These are phyloP conservation scores for Vanacampus margaritifer DNA, from an alignment of 2,113 vertebrate genomes.

Conservation along the genomic window DNA sequence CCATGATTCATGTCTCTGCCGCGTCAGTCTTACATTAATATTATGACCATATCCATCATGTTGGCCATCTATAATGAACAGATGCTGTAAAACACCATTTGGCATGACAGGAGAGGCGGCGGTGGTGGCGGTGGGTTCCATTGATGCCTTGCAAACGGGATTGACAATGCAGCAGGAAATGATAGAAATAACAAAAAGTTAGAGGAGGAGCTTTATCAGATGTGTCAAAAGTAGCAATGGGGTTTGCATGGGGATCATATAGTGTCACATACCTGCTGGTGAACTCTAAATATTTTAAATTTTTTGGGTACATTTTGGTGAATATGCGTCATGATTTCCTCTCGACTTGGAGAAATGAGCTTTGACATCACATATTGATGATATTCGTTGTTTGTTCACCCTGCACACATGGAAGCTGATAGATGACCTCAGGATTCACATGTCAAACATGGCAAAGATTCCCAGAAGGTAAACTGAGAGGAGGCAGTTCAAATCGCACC, in stretches of 20 bases:
- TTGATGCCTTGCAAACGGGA: slow-evolving; percentile 17
- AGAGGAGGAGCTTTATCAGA: background rate
- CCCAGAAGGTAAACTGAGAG: slow-evolving; percentile 15
- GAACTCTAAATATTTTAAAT: background rate
- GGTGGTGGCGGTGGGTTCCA: slow-evolving; percentile 36
- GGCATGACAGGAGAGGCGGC: slow-evolving; percentile 64
- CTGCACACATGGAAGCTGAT: background rate
- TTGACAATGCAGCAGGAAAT: slow-evolving; percentile 12
- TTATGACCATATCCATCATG: slow-evolving; percentile 80
- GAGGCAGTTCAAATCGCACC: slow-evolving; percentile 24
- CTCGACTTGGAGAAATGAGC: background rate
- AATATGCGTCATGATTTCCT: background rate
- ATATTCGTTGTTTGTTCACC: background rate
- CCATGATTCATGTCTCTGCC: slow-evolving; percentile 76
- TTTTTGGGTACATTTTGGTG: background rate
- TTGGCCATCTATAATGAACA: slow-evolving; percentile 75
- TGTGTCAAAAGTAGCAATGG: background rate
- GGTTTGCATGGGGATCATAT: background rate
- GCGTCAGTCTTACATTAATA: slow-evolving; percentile 80
- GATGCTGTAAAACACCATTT: slow-evolving; percentile 76
- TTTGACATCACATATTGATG: background rate
- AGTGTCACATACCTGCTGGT: background rate
- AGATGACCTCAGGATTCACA: slow-evolving; percentile 5
- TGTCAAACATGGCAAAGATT: slow-evolving; percentile 6
- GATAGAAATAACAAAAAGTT: background rate